These are phyloP conservation scores for Myotis findleyi DNA, from an alignment of 2,797 vertebrate species.

Conservation along the genomic window DNA sequence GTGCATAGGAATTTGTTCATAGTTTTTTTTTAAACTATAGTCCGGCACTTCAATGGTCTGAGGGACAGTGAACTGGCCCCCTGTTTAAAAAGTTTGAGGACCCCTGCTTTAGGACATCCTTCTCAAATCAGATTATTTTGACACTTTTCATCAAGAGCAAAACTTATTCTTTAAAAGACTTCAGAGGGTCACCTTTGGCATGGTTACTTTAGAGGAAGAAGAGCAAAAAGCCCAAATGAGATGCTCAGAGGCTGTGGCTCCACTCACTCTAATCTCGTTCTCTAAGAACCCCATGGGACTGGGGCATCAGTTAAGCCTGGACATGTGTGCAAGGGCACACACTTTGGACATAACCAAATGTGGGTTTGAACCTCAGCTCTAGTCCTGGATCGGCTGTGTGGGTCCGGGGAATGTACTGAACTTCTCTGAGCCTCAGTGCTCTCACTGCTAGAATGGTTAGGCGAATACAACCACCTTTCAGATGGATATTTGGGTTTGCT, in stretches of 20 bases:
- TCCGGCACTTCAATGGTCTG: too few species aligned
- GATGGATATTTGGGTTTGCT: background rate
- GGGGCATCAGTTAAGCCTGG: background rate
- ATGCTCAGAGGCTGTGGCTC: background rate
- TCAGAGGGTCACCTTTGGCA: background rate
- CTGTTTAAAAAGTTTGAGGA: too few species aligned
- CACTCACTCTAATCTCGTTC: background rate
- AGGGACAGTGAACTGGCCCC: too few species aligned
- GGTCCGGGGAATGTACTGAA: fast-evolving
- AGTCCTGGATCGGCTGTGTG: background rate
- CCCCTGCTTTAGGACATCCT: background rate
- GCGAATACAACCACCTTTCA: background rate
- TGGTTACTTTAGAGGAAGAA: background rate
- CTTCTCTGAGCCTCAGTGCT: background rate
- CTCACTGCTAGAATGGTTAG: background rate
- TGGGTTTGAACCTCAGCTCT: background rate
- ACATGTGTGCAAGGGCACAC: background rate
- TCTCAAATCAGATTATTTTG: background rate
- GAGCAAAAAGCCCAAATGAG: background rate
- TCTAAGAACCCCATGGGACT: background rate
- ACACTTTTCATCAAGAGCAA: conserved; percentile 3
- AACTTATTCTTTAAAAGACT: background rate
- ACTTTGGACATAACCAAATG: background rate
- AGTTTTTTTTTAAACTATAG: too few species aligned
- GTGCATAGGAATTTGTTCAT: too few species aligned